Evolutionary conservation across 2,888 invertebrate species (phyloP).

Genomic region (Lasius fuliginosus): DNA sequence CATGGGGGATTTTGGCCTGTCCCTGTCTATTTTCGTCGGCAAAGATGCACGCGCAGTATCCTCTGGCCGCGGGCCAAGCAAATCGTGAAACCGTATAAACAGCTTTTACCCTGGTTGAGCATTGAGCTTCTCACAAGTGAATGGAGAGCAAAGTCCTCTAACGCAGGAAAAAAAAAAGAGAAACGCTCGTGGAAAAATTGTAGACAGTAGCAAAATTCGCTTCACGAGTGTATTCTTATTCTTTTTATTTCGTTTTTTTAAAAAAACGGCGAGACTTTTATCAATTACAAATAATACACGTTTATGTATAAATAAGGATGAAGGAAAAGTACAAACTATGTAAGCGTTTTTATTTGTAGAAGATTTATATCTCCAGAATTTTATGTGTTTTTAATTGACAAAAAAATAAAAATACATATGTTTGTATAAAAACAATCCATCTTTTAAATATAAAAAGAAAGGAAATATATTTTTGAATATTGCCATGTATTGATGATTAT

Average conservation of each 20-base stretch:
- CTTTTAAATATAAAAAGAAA: background rate
- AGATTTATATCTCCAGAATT: background rate
- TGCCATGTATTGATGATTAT: background rate
- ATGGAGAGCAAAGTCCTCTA: constrained; percentile 75
- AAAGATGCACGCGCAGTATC: constrained; percentile 85
- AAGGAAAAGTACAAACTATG: background rate
- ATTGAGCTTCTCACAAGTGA: constrained; percentile 70
- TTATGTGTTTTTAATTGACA: background rate
- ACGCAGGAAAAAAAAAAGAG: constrained; percentile 40
- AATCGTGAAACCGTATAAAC: constrained; percentile 80
- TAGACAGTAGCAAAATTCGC: constrained; percentile 2
- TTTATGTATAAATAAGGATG: background rate
- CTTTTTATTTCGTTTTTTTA: background rate
- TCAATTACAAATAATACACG: background rate
- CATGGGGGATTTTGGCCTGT: constrained; percentile 84
- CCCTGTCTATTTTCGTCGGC: constrained; percentile 82
- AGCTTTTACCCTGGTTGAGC: constrained; percentile 80
- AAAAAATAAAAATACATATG: background rate
- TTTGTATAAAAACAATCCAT: background rate
- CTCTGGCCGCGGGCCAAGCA: constrained; percentile 83
- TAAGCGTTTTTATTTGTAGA: background rate
- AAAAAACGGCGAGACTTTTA: background rate
- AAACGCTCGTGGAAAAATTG: constrained; percentile 17
- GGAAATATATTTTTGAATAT: background rate
- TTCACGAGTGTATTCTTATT: background rate